Conservation (phyloP, 2,888 invertebrate species). For the Calliopum simillimum region DNA sequence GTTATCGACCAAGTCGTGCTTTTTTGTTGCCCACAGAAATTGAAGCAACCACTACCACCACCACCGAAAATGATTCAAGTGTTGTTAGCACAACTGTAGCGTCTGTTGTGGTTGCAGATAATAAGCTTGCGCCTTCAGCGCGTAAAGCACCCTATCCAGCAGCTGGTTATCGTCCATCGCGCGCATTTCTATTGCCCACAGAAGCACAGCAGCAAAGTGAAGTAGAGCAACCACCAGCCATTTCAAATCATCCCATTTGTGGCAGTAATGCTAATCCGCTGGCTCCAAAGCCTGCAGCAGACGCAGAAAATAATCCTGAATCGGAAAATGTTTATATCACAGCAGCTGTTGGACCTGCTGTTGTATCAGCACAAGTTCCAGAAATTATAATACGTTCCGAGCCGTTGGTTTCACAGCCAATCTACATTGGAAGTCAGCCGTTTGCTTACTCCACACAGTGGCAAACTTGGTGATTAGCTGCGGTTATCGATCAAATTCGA, state of each 20-base stretch:
- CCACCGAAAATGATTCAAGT: background rate
- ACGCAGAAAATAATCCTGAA: slow-evolving; percentile 55
- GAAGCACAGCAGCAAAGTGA: slow-evolving; percentile 40
- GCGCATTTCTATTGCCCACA: slow-evolving; percentile 43
- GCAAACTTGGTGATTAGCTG: slow-evolving; percentile 31
- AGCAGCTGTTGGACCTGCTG: slow-evolving; percentile 46
- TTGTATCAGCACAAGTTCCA: slow-evolving; percentile 18
- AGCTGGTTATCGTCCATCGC: slow-evolving; percentile 44
- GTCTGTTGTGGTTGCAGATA: background rate
- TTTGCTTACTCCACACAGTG: slow-evolving; percentile 36
- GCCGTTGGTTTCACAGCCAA: slow-evolving; percentile 42
- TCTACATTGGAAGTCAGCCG: slow-evolving; percentile 27
- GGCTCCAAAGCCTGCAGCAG: slow-evolving; percentile 56
- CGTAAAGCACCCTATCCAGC: slow-evolving; percentile 43
- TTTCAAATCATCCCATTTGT: slow-evolving; percentile 53
- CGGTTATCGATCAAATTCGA: no score
- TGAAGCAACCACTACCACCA: background rate
- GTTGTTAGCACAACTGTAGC: background rate
- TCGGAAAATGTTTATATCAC: slow-evolving; percentile 55
- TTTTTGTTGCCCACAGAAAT: slow-evolving; percentile 54
- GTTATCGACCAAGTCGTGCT: slow-evolving; percentile 56
- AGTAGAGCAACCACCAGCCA: background rate
- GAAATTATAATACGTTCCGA: slow-evolving; percentile 30
- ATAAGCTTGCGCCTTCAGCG: background rate
- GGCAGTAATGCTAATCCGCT: slow-evolving; percentile 59